Evolutionary conservation across 1,140 invertebrate species (phyloP), one percentile per base, ranked within the genome.

Genomic region (Tetragnatha versicolor): DNA sequence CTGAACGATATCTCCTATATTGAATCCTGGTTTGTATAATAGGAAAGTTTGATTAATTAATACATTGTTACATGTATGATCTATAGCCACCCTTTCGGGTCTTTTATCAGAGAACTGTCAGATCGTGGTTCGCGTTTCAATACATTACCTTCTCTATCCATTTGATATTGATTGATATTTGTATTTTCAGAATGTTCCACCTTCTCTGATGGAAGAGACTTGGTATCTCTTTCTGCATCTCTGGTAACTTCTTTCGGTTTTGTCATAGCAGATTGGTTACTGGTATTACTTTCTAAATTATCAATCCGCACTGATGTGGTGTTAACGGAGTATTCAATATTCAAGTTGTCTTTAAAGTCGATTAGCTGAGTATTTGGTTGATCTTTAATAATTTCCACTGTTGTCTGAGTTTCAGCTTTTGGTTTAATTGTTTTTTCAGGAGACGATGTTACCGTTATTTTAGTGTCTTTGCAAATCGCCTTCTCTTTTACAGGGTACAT

Each of bases 371-470:
- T 35, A 39, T 27, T 31, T 39, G 53, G 27, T 31, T 42, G 33
- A 12, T 45, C 49, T 60, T 45, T 10, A 42, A 37, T 22, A 31
- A 70, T 70, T 17, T 70, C 49, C 25, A 70, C 35, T 27, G 49
- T 14, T n/a, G 20, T 39, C 3, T 2, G 17, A 25, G 69, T 6
- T 42, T 61, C 14, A 27, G 17, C 27, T 75, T 17, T 51, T 25
- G 35, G 5, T 75, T 58, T 39, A 12, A 20, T n/a, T 25, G 3
- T 25, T 49, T 63, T 75, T 37, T 75, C 72, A 10, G 73, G 73
- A n/a, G 73, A 77, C 14, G 45, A 39, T 17, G 73, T 53, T 5
- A 65, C 47, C 39, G 60, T 65, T 14, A 77, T 77, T 53, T 33
- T 42, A 37, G 60, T 66, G 55, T 65, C 45, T n/a, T 27, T 65